These are phyloP conservation scores for Gryllus bimaculatus DNA, from an alignment of 1,140 invertebrate genomes.

Conservation along the genomic window DNA sequence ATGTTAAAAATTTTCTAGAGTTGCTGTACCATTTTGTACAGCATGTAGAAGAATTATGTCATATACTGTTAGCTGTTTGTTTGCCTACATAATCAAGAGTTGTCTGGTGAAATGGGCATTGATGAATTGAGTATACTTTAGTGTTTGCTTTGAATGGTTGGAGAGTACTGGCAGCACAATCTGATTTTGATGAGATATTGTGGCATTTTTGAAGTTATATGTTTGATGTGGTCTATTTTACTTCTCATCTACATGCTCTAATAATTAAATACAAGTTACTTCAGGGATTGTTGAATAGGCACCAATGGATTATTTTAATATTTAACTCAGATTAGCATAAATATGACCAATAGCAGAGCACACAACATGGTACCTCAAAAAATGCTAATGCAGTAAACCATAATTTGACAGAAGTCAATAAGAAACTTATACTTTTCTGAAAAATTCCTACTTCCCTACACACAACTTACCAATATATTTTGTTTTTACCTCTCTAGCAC, in stretches of 20 bases:
- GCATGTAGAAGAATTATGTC: neutral
- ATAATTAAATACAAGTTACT: neutral
- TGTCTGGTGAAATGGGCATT: neutral
- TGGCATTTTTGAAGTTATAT: neutral
- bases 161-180: neutral
- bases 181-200: neutral
- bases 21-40: neutral
- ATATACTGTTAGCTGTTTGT: neutral
- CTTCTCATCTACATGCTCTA: neutral
- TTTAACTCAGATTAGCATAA: neutral
- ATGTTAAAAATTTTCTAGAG: neutral
- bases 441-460: slow-evolving; percentile 14
- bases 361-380: slow-evolving; percentile 19
- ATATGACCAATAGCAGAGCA: slow-evolving; percentile 13
- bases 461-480: neutral
- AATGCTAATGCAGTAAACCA: neutral
- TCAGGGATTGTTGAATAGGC: slow-evolving; percentile 14
- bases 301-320: slow-evolving; percentile 11
- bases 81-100: neutral
- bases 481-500: slow-evolving; percentile 6
- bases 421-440: neutral
- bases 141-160: neutral
- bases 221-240: slow-evolving; percentile 7
- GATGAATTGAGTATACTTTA: neutral
- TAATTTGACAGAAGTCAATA: neutral